Evolutionary conservation across 2,797 vertebrate genomes (phyloP).

Genomic region (Takifugu ocellatus): DNA sequence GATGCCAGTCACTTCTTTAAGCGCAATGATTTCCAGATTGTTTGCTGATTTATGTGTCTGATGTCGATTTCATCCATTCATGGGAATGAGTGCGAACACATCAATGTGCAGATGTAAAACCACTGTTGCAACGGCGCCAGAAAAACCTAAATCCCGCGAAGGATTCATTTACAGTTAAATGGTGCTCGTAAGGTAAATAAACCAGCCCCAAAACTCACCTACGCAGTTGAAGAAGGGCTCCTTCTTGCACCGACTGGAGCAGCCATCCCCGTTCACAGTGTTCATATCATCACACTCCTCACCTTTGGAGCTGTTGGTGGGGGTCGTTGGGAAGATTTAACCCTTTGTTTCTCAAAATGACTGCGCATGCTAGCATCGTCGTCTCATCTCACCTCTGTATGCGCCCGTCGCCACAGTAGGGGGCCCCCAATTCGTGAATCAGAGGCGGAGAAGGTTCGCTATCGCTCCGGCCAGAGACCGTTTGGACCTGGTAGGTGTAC

Average conservation of each 20-base stretch:
- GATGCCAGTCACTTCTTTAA: conserved; percentile 51
- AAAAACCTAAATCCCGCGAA: too few relatives aligned
- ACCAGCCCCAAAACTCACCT: conserved; percentile 76
- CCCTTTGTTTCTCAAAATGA: neutral
- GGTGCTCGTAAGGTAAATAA: neutral
- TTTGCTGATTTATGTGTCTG: conserved; percentile 31
- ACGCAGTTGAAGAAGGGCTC: conserved; percentile 94
- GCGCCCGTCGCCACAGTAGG: conserved; percentile 93
- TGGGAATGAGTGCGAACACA: too few relatives aligned
- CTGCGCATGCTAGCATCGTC: neutral
- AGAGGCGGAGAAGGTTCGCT: conserved; percentile 87
- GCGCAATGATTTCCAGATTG: conserved; percentile 62
- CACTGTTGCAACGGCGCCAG: too few relatives aligned
- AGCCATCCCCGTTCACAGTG: conserved; percentile 91
- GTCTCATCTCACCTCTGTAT: conserved; percentile 85
- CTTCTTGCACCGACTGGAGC: conserved; percentile 90
- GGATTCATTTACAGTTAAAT: too few relatives aligned
- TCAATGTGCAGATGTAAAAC: conserved; percentile 17
- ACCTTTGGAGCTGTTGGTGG: conserved; percentile 78
- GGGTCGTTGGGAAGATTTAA: conserved; percentile 9
- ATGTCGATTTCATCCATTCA: conserved; percentile 12
- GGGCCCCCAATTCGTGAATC: conserved; percentile 81
- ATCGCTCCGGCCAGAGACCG: conserved; percentile 79
- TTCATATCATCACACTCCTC: conserved; percentile 98
- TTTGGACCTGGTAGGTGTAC: conserved; percentile 86